Evolutionary conservation across 2,888 invertebrate genomes (phyloP).

Genomic region (Miltochrista miniata): DNA sequence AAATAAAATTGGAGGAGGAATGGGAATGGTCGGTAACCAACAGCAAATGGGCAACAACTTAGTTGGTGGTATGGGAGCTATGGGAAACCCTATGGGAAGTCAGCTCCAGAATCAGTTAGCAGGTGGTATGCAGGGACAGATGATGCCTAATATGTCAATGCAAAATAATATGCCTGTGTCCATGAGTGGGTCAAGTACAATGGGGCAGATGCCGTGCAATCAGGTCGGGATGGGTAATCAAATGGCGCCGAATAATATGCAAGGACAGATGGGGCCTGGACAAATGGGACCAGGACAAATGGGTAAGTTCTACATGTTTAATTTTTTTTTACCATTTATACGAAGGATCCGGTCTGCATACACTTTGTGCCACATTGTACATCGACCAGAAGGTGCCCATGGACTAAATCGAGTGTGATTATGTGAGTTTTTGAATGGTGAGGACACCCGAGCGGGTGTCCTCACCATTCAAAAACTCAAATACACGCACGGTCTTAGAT

Average conservation of each 20-base stretch:
- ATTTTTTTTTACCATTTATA: too few species aligned
- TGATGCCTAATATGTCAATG: constrained; percentile 78
- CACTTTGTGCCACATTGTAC: too few species aligned
- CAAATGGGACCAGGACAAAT: constrained; percentile 73
- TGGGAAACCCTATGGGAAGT: constrained; percentile 76
- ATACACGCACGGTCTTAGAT: too few species aligned
- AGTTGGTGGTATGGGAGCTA: constrained; percentile 73
- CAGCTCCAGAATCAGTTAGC: constrained; percentile 73
- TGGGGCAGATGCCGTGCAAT: constrained; percentile 74
- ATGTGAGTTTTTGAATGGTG: too few species aligned
- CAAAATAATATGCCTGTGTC: constrained; percentile 68
- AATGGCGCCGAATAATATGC: constrained; percentile 64
- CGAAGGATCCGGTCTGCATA: too few species aligned
- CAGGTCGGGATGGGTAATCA: constrained; percentile 80
- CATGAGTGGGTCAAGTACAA: constrained; percentile 61
- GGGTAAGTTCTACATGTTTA: constrained; percentile 51
- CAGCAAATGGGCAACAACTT: constrained; percentile 82
- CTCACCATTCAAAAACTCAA: too few species aligned
- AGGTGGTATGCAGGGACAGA: constrained; percentile 74
- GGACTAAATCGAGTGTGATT: too few species aligned
- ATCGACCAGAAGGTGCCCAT: too few species aligned
- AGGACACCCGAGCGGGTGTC: too few species aligned
- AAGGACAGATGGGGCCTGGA: constrained; percentile 59
- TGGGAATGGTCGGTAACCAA: constrained; percentile 83
- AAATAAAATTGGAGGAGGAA: constrained; percentile 81